Base-by-base conservation (phyloP, 1,140 invertebrate genomes). In the Euwallacea fornicatus region DNA sequence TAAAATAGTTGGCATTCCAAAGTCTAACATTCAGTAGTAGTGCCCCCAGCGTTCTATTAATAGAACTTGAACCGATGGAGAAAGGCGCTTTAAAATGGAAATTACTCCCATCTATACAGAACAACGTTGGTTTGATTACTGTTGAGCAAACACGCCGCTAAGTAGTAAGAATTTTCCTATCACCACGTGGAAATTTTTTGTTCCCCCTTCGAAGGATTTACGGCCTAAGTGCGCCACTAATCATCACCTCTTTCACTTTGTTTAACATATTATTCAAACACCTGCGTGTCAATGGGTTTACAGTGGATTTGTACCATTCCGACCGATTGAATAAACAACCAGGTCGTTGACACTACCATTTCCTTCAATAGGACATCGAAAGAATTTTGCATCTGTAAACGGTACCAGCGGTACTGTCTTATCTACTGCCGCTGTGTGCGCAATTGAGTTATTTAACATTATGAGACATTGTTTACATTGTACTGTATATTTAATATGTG, bases 1-100 rank as follows among this genome's bases (percentile, higher is more conserved):
- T 58, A 66, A 66, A 66, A 56, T 66, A 46, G 55, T 66, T 66
- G 41, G 33, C 6, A 56, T 66, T 66, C 65, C 65, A 66, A 66
- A 66, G 65, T 66, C 65, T 65, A 54, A 65, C 47, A 41, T 54
- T 50, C 44, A 65, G 50, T 65, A 44, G 63, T 65, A 54, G 21
- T 65, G 63, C 63, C 63, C 42, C 11, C 13, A 65, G 63, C 63
- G 63, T 65, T 65, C 63, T 65, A 65, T 65, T 65, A 65, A 53
- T 65, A 65, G 63, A 53, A 54, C 43, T 4, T 33, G 21, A 13
- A 63, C 16, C 63, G 33, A 15, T 16, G 50, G 63, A 54, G 63
- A 65, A 65, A 46, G 63, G 63, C 43, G 54, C 63, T 54, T 65
- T 65, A 65, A 53, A 65, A 65, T 54, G 63, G 44, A 65, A 53